These are phyloP conservation scores for Diaphora mendica DNA, from an alignment of 2,888 invertebrate genomes.

Conservation along the genomic window DNA sequence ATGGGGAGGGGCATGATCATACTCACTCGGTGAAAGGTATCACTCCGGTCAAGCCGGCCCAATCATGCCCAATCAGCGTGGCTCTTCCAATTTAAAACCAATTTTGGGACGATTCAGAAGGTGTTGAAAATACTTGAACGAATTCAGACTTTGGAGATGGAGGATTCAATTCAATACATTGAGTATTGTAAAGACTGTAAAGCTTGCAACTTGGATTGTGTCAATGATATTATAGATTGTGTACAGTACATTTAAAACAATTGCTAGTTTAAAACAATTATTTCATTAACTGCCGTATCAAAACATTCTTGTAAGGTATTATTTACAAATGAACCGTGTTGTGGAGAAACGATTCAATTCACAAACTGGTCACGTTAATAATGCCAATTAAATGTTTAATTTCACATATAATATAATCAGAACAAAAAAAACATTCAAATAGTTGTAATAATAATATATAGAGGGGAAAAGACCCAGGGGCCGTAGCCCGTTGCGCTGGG, in stretches of 20 bases:
- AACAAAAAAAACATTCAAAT: background rate
- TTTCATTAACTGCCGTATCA: background rate
- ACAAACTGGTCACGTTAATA: background rate
- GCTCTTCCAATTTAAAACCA: background rate
- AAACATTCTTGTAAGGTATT: background rate
- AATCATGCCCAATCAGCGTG: too few relatives aligned
- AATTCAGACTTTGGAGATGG: background rate
- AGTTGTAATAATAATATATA: too few relatives aligned
- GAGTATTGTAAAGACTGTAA: too few relatives aligned
- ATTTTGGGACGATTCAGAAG: background rate
- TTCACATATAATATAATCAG: too few relatives aligned
- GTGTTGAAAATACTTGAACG: background rate
- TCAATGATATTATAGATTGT: background rate
- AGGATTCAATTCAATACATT: background rate
- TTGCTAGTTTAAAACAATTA: background rate
- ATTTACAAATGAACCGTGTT: background rate
- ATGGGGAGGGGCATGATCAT: too few relatives aligned
- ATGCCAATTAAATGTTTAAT: too few relatives aligned
- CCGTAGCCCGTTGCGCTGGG: too few relatives aligned
- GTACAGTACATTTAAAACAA: background rate
- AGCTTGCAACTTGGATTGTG: too few relatives aligned
- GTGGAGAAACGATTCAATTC: background rate
- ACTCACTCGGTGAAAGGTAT: too few relatives aligned
- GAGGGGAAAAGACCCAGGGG: too few relatives aligned
- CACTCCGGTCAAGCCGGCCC: too few relatives aligned